Conservation (phyloP, 2,797 vertebrate species). For the Anolis apletophallus region DNA sequence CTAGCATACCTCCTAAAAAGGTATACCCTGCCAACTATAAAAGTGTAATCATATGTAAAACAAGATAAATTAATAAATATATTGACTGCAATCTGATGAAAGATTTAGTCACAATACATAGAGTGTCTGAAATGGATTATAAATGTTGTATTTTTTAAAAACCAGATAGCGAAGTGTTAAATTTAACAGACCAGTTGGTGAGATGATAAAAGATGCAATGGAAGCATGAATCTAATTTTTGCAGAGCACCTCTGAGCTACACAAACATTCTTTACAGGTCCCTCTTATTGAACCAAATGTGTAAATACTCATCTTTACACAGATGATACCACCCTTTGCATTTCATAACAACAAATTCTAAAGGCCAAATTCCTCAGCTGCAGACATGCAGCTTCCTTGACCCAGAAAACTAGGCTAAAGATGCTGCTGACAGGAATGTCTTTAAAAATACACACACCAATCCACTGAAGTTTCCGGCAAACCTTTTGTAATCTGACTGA, state of each 20-base stretch:
- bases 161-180: not conserved
- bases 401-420: not conserved
- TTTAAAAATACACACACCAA: not conserved
- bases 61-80: not conserved
- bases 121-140: not conserved
- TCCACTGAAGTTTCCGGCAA: not conserved
- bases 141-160: not conserved
- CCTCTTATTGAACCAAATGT: conserved; percentile 5
- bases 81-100: not conserved
- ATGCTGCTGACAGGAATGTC: not conserved
- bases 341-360: conserved; percentile 27
- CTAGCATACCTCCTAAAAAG: not conserved
- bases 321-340: conserved; percentile 9
- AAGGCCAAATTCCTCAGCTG: conserved; percentile 15
- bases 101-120: not conserved
- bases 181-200: conserved; percentile 7
- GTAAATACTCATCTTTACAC: not conserved
- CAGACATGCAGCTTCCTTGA: conserved; percentile 9
- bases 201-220: fast-evolving
- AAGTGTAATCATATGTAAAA: not conserved
- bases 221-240: conserved; percentile 19
- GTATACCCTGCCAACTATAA: too few species aligned
- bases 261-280: not conserved
- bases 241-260: not conserved
- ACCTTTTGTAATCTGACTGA: not conserved